These are phyloP conservation scores for Callorhinus ursinus DNA, from an alignment of 2,113 vertebrate species.

Conservation along the genomic window DNA sequence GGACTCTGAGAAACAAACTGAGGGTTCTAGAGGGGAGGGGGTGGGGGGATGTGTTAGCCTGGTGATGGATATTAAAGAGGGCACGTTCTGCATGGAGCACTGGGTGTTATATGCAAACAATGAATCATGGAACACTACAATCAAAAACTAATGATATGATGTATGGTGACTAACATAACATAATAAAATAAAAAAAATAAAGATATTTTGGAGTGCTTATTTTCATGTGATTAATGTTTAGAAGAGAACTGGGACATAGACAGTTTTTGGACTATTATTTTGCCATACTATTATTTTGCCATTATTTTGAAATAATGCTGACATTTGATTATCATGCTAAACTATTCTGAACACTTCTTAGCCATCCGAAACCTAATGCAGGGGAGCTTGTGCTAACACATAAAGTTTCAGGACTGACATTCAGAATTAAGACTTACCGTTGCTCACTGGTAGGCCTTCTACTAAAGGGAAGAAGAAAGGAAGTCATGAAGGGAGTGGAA, in stretches of 20 bases:
- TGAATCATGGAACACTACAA: no score
- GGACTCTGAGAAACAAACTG: no score
- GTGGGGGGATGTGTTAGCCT: no score
- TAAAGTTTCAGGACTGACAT: background rate
- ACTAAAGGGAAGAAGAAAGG: no score
- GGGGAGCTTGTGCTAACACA: background rate
- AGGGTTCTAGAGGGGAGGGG: no score
- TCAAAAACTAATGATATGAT: no score
- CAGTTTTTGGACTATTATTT: background rate
- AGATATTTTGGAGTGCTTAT: background rate
- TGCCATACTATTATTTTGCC: no score
- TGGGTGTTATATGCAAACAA: no score
- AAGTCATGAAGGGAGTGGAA: background rate
- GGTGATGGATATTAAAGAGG: no score
- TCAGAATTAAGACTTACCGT: background rate
- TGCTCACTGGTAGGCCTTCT: background rate
- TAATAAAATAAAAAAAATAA: background rate
- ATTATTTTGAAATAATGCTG: constrained; percentile 35
- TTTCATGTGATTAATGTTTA: background rate
- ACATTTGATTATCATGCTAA: constrained; percentile 7
- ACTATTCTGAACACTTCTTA: background rate
- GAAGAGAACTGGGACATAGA: background rate
- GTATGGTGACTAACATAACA: no score
- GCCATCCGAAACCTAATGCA: background rate
- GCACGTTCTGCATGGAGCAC: no score